Conservation (phyloP, 2,888 invertebrate species). For the Tuta absoluta region DNA sequence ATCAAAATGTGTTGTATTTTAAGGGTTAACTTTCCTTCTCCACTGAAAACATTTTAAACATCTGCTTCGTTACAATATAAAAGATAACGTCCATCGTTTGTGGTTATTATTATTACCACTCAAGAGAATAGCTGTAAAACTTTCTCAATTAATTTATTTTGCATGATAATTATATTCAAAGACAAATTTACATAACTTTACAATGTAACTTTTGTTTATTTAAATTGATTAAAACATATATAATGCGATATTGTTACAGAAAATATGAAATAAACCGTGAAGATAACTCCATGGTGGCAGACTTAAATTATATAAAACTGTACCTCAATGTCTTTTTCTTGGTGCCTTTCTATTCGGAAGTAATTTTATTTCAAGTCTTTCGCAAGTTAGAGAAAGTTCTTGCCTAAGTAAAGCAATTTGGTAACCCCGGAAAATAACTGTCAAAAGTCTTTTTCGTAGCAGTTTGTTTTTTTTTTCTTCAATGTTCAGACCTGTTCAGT, state of each 20-base stretch:
- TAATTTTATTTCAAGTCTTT: constrained; percentile 25
- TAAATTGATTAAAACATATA: no score
- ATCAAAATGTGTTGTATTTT: not conserved
- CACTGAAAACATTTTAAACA: not conserved
- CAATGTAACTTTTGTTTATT: not conserved
- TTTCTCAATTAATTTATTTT: not conserved
- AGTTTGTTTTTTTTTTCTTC: constrained; percentile 12
- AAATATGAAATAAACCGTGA: no score
- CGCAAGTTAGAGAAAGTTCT: constrained; percentile 29
- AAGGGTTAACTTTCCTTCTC: not conserved
- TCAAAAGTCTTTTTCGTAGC: constrained; percentile 28
- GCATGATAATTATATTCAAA: not conserved
- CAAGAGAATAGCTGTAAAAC: not conserved
- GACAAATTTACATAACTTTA: not conserved
- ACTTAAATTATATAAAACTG: constrained; percentile 43
- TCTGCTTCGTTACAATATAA: not conserved
- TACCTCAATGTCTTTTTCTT: constrained; percentile 31
- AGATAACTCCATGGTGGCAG: not conserved
- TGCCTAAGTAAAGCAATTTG: constrained; percentile 15
- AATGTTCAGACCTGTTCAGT: no score
- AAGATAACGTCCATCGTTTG: not conserved
- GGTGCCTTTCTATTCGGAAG: constrained; percentile 32
- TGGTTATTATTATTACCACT: not conserved
- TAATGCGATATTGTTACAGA: no score
- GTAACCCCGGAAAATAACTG: constrained; percentile 28